These are phyloP conservation scores for Helicoverpa zea DNA, from an alignment of 1,140 invertebrate genomes.

Conservation along the genomic window DNA sequence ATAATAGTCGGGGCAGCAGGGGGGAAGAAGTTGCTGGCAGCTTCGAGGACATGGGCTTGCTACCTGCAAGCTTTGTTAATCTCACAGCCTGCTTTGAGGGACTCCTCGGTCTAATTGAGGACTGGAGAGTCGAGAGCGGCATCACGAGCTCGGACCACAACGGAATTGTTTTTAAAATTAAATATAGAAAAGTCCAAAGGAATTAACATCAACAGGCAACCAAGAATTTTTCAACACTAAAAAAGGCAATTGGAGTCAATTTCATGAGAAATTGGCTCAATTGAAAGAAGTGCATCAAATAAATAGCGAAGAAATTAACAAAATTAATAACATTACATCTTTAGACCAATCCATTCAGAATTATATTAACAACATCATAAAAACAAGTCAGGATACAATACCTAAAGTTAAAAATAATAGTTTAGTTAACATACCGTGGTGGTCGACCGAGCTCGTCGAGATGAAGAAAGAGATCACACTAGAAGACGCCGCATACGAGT, in stretches of 20 bases:
- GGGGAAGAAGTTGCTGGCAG: too few species aligned
- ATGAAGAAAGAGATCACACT: constrained; percentile 31
- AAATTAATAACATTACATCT: neutral
- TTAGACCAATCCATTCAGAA: neutral
- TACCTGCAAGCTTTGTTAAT: too few species aligned
- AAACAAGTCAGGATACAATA: neutral
- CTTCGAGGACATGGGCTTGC: too few species aligned
- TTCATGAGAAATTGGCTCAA: constrained; percentile 29
- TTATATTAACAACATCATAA: neutral
- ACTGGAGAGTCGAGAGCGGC: neutral
- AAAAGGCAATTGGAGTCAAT: constrained; percentile 34
- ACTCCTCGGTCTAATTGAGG: too few species aligned
- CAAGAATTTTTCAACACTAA: constrained; percentile 36
- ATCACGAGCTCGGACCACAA: constrained; percentile 51
- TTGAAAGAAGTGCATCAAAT: neutral
- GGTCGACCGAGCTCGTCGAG: neutral
- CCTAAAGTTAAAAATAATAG: neutral
- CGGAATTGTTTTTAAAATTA: constrained; percentile 36
- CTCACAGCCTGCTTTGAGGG: too few species aligned
- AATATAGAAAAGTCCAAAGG: constrained; percentile 21
- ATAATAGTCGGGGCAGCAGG: too few species aligned
- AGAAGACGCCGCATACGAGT: constrained; percentile 25
- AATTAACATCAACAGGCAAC: neutral
- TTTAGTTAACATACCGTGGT: too few species aligned
- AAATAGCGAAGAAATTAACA: neutral